These are phyloP conservation scores for Augochlora pura DNA, from an alignment of 1,140 invertebrate species.

Conservation along the genomic window DNA sequence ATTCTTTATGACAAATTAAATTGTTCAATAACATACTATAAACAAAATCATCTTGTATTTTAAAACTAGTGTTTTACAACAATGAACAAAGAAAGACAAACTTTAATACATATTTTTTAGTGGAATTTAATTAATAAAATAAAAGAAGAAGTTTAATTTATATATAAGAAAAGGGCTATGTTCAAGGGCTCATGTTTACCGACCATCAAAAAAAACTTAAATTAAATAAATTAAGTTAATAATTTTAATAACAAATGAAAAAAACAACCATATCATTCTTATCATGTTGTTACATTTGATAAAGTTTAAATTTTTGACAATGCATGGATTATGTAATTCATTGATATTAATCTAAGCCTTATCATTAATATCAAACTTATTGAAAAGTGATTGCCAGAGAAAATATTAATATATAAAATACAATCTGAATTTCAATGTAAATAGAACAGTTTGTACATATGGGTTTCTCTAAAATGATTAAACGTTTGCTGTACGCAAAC, in stretches of 20 bases:
- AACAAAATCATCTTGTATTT: slow-evolving; percentile 3
- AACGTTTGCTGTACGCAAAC: slow-evolving; percentile 67
- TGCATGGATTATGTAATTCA: slow-evolving; percentile 21
- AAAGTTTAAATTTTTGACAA: background rate
- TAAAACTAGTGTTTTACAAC: background rate
- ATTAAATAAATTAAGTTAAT: background rate
- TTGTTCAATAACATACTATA: slow-evolving; percentile 14
- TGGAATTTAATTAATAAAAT: background rate
- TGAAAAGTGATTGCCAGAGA: background rate
- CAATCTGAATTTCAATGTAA: background rate
- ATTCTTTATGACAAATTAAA: background rate
- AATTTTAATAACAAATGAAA: background rate
- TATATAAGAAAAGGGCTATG: background rate
- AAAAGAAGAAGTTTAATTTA: background rate
- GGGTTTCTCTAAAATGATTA: slow-evolving; percentile 66
- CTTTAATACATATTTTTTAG: background rate
- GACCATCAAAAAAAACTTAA: background rate
- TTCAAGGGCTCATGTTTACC: background rate
- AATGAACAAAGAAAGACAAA: background rate
- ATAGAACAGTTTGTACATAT: slow-evolving; percentile 34
- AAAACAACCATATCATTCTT: slow-evolving; percentile 5
- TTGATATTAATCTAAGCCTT: background rate
- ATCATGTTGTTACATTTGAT: background rate
- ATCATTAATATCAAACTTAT: background rate
- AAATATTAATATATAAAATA: background rate